Evolutionary conservation across 1,140 invertebrate genomes (phyloP), one percentile per base, ranked within the genome.

Genomic region (Lysiphlebus fabarum): DNA sequence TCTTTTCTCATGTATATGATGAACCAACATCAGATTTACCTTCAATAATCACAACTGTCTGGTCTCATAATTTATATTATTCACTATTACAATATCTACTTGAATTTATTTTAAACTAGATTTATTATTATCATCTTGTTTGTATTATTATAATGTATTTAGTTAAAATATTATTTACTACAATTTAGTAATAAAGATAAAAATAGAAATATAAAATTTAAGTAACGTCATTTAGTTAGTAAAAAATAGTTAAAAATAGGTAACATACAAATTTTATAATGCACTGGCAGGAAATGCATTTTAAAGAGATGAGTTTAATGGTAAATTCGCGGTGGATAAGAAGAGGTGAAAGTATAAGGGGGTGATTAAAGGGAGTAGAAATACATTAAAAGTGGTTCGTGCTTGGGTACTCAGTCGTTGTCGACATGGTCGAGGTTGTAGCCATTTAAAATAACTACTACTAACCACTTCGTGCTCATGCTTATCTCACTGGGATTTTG

Each of bases 391-490:
- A 53, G 57, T 49, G 49, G 57, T 53, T 58, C 57, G 57, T 58
- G 48, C 57, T 26, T 49, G 48, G 49, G 48, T 58, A 58, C 57
- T 53, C 57, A 51, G 57, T 53, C 57, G 57, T 58, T 58, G 57
- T 51, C 57, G 57, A 58, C 57, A 49, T 58, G 57, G 57, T 58
- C 57, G 57, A 58, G 38, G 48, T 49, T 58, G 57, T 58, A 58
- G 49, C 57, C 57, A 58, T 58, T 58, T 53, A 58, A 49, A 41
- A 58, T 58, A 58, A 58, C 57, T 58, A 58, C 57, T 58, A 53
- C 57, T 58, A 58, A 58, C 57, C 57, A 49, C 57, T 58, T 50
- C 57, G 57, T 58, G 48, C 57, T 40, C 34, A 44, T 26, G 57
- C 57, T 58, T 58, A 58, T 58, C 57, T 58, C 43, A 58, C 57